Evolutionary conservation across 2,113 vertebrate species (phyloP).

Genomic region (Oreochromis spilurus): DNA sequence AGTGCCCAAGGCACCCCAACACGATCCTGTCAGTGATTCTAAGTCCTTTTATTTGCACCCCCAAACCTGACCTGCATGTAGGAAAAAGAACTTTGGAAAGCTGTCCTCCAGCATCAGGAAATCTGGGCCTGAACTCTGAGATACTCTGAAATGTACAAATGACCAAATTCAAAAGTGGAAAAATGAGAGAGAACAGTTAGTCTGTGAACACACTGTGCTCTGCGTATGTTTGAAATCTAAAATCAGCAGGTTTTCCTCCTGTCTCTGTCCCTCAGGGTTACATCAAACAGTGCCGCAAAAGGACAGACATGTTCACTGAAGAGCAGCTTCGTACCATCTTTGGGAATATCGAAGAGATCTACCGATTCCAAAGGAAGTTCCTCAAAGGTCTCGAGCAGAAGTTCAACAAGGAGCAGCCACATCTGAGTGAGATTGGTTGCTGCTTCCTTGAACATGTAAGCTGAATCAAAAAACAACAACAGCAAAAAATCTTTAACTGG

Average conservation of each 20-base stretch:
- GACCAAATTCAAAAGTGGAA: not conserved
- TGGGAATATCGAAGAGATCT: conserved; percentile 93
- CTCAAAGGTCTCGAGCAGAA: conserved; percentile 87
- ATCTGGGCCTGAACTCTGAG: not conserved
- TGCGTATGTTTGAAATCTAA: not conserved
- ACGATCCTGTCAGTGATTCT: not conserved
- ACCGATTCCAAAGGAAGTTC: conserved; percentile 91
- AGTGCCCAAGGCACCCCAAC: not conserved
- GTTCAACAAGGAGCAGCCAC: conserved; percentile 87
- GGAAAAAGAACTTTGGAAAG: not conserved
- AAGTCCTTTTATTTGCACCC: not conserved
- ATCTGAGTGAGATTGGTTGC: conserved; percentile 90
- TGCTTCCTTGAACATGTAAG: conserved; percentile 96
- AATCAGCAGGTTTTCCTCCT: not conserved
- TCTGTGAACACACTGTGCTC: not conserved
- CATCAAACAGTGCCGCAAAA: conserved; percentile 90
- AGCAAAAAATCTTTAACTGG: not conserved
- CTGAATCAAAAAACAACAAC: not conserved
- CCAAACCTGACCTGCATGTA: not conserved
- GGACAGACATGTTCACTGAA: conserved; percentile 91
- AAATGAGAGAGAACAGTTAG: not conserved
- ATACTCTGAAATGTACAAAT: not conserved
- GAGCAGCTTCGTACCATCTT: conserved; percentile 92
- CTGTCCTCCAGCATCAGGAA: not conserved
- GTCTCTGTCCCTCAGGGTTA: conserved; percentile 78